phyloP scores from a whole-genome alignment of 1,140 invertebrate species.

The Neocloeon triangulifer region DNA sequence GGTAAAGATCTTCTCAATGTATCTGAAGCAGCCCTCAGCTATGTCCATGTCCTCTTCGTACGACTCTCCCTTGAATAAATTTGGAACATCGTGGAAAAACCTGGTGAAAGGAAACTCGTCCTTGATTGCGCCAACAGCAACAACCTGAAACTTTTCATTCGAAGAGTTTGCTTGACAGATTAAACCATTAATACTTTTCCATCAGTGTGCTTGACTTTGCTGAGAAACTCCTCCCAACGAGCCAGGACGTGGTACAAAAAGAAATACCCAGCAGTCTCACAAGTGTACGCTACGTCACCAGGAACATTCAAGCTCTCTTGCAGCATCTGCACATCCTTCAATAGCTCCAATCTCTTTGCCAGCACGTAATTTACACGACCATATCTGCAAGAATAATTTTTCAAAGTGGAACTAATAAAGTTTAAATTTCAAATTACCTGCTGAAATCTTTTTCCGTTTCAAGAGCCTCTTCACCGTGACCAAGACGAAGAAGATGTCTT shows the following conservation, averaged over 20 bases:
- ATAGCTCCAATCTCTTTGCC: constrained; percentile 72
- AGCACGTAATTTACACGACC: constrained; percentile 97
- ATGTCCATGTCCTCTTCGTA: constrained; percentile 78
- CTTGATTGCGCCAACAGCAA: constrained; percentile 23
- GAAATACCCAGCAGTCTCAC: constrained; percentile 91
- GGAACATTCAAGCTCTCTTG: constrained; percentile 61
- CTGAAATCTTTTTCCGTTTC: constrained; percentile 99
- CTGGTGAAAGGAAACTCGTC: constrained; percentile 80
- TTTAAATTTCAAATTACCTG: no score
- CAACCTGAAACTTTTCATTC: constrained; percentile 10
- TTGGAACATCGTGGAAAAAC: constrained; percentile 80
- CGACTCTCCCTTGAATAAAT: constrained; percentile 60
- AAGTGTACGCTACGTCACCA: constrained; percentile 91
- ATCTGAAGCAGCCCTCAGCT: constrained; percentile 82
- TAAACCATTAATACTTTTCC: constrained; percentile 17
- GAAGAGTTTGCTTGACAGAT: no score
- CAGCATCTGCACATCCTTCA: constrained; percentile 74
- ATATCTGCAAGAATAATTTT: constrained; percentile 51
- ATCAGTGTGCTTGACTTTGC: constrained; percentile 28
- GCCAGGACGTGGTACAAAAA: constrained; percentile 69
- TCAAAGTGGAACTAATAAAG: no score
- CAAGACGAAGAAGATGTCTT: constrained; percentile 90
- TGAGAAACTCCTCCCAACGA: constrained; percentile 75
- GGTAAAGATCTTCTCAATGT: constrained; percentile 88
- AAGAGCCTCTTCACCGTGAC: constrained; percentile 94